A percentile compares a stretch with the other conserved stretches of the same genome.
These are phyloP conservation scores for Anthonomus grandis DNA, from an alignment of 1,140 invertebrate species.

Conservation along the genomic window DNA sequence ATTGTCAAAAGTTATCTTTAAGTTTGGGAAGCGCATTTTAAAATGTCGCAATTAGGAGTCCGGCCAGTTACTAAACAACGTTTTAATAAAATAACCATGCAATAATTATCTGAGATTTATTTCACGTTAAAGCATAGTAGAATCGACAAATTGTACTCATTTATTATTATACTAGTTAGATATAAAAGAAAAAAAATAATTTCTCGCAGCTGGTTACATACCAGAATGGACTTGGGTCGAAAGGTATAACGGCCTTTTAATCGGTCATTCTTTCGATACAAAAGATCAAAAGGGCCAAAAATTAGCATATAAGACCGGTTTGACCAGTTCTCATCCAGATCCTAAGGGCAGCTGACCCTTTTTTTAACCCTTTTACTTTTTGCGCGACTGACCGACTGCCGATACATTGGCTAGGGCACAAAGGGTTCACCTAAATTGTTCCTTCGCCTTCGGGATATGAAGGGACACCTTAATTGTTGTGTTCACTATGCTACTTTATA, in stretches of 20 bases:
- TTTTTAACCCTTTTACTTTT: constrained; percentile 15
- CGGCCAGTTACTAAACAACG: no score
- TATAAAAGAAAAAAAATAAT: no score
- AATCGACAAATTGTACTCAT: no score
- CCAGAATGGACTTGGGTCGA: no score
- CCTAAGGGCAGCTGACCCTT: constrained; percentile 15
- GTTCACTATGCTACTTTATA: no score
- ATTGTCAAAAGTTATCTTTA: constrained; percentile 42
- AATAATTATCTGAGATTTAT: no score
- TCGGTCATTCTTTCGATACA: constrained; percentile 13
- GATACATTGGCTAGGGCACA: constrained; percentile 6
- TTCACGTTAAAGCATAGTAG: no score
- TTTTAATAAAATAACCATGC: no score
- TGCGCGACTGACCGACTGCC: constrained; percentile 12
- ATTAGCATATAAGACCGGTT: constrained; percentile 22
- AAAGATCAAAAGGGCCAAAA: constrained; percentile 7
- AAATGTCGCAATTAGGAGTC: constrained; percentile 49
- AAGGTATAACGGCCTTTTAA: constrained; percentile 5
- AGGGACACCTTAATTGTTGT: not conserved
- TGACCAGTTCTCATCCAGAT: constrained; percentile 21
- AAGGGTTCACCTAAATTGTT: constrained; percentile 8
- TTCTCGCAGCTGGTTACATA: constrained; percentile 10
- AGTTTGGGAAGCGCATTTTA: constrained; percentile 41
- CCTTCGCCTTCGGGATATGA: constrained; percentile 7
- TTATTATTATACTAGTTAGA: no score